phyloP scores from a whole-genome alignment of 1,140 invertebrate species.

The Brachionus rotundiformis region DNA sequence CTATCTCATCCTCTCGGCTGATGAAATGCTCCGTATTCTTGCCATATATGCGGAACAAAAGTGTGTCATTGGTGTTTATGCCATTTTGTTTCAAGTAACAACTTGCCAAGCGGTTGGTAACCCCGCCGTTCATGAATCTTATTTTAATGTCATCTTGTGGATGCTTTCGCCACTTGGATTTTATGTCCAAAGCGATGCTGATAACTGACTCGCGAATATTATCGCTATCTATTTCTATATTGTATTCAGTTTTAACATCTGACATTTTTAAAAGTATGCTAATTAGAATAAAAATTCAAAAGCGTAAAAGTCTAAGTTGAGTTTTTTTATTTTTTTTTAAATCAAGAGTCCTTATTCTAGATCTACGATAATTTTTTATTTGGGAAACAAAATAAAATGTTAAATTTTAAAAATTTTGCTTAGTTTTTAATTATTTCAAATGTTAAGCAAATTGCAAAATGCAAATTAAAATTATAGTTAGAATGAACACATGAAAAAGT shows the following conservation, averaged over 20 bases:
- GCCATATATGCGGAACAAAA: conserved; percentile 36
- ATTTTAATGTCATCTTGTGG: background rate
- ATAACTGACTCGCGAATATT: conserved; percentile 10
- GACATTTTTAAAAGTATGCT: conserved; percentile 30
- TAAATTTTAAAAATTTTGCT: conserved; percentile 1
- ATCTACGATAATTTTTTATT: conserved; percentile 7
- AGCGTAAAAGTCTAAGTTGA: background rate
- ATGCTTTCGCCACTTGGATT: background rate
- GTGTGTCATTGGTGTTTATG: background rate
- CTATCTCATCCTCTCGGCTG: conserved; percentile 20
- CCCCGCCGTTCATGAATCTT: background rate
- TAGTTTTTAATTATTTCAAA: background rate
- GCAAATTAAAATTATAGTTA: background rate
- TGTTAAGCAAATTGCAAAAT: conserved; percentile 8
- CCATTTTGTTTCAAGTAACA: conserved; percentile 41
- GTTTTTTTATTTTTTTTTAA: background rate
- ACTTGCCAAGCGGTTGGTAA: conserved; percentile 35
- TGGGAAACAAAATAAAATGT: conserved; percentile 15
- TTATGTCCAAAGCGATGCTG: background rate
- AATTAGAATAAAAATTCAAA: background rate
- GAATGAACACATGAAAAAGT: background rate
- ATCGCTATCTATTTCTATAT: background rate
- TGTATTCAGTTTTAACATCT: conserved; percentile 22
- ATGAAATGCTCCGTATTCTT: conserved; percentile 51
- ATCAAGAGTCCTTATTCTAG: conserved; percentile 13